Percentiles rank a stretch among this genome's conserved stretches.
phyloP scores from a whole-genome alignment of 2,113 vertebrate genomes.

The Corvus cornix region DNA sequence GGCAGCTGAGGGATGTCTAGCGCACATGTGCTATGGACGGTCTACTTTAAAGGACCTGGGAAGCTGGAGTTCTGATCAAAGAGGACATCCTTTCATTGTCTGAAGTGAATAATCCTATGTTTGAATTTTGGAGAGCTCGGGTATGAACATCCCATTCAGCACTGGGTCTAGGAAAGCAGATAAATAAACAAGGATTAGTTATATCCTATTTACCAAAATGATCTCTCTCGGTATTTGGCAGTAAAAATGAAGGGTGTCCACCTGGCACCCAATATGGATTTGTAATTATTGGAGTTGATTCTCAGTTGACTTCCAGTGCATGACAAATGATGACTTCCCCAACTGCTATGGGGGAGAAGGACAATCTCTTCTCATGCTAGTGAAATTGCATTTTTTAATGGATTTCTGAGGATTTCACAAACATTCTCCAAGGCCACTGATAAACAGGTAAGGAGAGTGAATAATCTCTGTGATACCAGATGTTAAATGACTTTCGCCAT shows the following conservation, averaged over 20 bases:
- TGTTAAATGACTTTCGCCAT: not conserved
- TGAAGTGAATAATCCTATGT: not conserved
- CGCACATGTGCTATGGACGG: not conserved
- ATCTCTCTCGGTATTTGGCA: not conserved
- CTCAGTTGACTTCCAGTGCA: not conserved
- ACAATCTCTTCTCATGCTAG: not conserved
- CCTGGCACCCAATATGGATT: not conserved
- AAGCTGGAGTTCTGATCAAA: not conserved
- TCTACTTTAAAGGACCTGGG: not conserved
- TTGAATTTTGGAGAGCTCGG: not conserved
- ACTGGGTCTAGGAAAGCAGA: not conserved
- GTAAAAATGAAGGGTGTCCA: not conserved
- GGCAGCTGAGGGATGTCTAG: not conserved
- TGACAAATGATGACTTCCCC: not conserved
- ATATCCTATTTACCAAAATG: not conserved
- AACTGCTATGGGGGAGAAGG: not conserved
- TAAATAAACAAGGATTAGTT: not conserved
- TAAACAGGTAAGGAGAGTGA: not conserved
- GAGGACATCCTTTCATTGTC: not conserved
- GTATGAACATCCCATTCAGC: not conserved
- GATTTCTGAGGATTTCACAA: not conserved
- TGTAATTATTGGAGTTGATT: not conserved
- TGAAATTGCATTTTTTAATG: not conserved
- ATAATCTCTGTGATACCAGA: not conserved
- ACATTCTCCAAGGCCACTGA: not conserved